Evolutionary conservation across 2,888 invertebrate species (phyloP).

Genomic region (Cremastinae sp.): DNA sequence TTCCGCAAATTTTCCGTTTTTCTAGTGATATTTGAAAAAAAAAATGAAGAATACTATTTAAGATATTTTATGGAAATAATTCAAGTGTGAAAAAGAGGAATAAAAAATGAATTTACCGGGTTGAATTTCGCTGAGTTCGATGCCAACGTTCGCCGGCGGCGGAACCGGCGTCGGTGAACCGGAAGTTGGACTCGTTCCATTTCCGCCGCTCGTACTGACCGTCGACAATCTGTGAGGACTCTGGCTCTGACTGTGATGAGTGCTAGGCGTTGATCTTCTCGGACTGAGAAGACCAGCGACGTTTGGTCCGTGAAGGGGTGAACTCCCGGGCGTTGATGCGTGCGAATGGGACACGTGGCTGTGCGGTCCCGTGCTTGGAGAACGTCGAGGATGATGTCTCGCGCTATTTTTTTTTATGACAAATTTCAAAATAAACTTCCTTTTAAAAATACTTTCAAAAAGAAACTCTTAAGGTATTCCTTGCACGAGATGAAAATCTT

Average conservation of each 20-base stretch:
- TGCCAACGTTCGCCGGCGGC: slow-evolving; percentile 72
- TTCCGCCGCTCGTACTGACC: slow-evolving; percentile 68
- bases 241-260: slow-evolving; percentile 70
- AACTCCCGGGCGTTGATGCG: slow-evolving; percentile 74
- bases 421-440: slow-evolving; percentile 8
- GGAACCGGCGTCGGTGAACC: slow-evolving; percentile 65
- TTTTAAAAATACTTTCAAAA: neutral
- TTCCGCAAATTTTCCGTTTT: too few relatives aligned
- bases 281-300: slow-evolving; percentile 74
- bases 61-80: neutral
- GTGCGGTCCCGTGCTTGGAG: slow-evolving; percentile 76
- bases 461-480: neutral
- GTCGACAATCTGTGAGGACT: slow-evolving; percentile 73
- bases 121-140: slow-evolving; percentile 76
- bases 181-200: slow-evolving; percentile 68
- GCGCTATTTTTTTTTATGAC: slow-evolving; percentile 65
- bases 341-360: slow-evolving; percentile 75
- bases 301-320: slow-evolving; percentile 75
- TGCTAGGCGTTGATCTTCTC: slow-evolving; percentile 73
- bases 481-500: too few relatives aligned
- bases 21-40: too few relatives aligned
- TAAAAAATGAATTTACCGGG: slow-evolving; percentile 69
- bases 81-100: neutral
- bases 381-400: slow-evolving; percentile 76
- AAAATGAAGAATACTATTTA: too few relatives aligned